phyloP scores from a whole-genome alignment of 2,113 vertebrate genomes.

The Phaethornis superciliosus region DNA sequence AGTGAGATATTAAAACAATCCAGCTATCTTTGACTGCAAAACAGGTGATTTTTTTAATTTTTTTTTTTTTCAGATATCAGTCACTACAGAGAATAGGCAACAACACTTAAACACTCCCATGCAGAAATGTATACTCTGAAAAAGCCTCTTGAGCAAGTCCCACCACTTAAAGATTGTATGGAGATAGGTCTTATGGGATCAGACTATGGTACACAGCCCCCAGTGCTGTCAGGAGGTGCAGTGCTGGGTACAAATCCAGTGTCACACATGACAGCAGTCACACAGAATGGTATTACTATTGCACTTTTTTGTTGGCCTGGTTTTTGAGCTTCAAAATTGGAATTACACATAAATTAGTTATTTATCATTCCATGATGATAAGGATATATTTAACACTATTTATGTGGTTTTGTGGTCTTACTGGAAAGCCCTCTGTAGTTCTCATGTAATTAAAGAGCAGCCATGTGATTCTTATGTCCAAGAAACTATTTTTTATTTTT shows the following conservation, averaged over 20 bases:
- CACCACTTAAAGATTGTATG: background rate
- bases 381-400: background rate
- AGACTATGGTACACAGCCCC: background rate
- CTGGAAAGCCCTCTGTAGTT: background rate
- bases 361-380: background rate
- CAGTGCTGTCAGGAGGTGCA: background rate
- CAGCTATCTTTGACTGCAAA: too few species aligned
- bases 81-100: background rate
- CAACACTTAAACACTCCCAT: background rate
- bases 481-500: constrained; percentile 3
- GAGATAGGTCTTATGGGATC: background rate
- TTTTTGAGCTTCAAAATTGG: background rate
- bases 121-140: background rate
- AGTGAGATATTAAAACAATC: background rate
- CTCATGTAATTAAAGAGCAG: constrained; percentile 28
- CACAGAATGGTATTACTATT: background rate
- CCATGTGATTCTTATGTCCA: background rate
- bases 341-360: background rate
- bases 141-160: background rate
- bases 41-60: too few species aligned
- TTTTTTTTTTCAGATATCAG: background rate
- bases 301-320: background rate
- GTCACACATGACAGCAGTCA: background rate
- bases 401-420: background rate
- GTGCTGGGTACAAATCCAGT: background rate